A percentile compares a stretch with the other conserved stretches of the same genome.
These are phyloP conservation scores for Petrolisthes manimaculis DNA, from an alignment of 2,888 invertebrate genomes.

Conservation along the genomic window DNA sequence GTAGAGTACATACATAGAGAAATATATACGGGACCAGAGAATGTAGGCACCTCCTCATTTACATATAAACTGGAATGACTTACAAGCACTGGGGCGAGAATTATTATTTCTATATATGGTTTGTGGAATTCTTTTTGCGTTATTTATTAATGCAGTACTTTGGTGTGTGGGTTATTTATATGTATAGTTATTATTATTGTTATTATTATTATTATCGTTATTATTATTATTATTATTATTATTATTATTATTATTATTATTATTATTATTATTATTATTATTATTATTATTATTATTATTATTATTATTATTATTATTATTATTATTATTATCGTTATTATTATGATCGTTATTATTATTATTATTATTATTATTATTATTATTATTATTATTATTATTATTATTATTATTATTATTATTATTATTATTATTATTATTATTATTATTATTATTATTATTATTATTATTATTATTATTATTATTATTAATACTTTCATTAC, in stretches of 20 bases:
- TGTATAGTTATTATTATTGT: background rate
- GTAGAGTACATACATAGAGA: too few relatives aligned
- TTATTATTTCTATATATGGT: too few relatives aligned
- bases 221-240: background rate
- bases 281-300: too few relatives aligned
- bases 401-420: background rate
- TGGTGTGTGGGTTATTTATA: background rate
- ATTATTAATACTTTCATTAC: too few relatives aligned
- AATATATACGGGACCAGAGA: too few relatives aligned
- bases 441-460: background rate
- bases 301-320: background rate
- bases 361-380: background rate
- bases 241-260: too few relatives aligned
- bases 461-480: background rate
- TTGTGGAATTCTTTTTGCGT: too few relatives aligned
- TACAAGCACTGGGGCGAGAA: too few relatives aligned
- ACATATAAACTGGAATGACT: too few relatives aligned
- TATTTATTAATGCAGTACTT: too few relatives aligned
- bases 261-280: too few relatives aligned
- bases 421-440: conserved; percentile 3
- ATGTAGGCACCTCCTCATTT: too few relatives aligned
- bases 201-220: background rate
- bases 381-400: background rate
- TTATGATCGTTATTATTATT: background rate
- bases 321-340: background rate